These are phyloP conservation scores for Zoanthus sociatus DNA, from an alignment of 92 coral and sea anemone species.

Conservation along the genomic window DNA sequence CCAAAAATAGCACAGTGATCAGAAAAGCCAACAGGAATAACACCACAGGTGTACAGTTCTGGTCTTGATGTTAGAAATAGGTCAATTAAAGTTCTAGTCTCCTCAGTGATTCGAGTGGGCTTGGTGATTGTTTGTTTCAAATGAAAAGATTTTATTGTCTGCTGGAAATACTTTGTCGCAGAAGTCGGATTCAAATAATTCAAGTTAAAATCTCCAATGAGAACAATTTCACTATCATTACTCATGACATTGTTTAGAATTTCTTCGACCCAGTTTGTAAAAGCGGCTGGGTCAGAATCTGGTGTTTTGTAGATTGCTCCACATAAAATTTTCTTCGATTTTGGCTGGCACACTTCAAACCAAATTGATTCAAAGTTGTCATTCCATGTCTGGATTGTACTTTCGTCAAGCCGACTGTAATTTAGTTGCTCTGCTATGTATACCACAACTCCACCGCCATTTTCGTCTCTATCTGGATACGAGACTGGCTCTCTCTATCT, in stretches of 20 bases:
- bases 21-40: conserved; percentile 62
- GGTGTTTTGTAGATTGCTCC: conserved; percentile 73
- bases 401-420: conserved; percentile 23
- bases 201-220: conserved; percentile 52
- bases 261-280: conserved; percentile 39
- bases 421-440: conserved; percentile 48
- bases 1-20: conserved; percentile 65
- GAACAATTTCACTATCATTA: conserved; percentile 37
- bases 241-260: conserved; percentile 29
- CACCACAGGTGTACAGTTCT: conserved; percentile 54
- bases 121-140: conserved; percentile 28
- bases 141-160: not conserved
- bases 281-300: conserved; percentile 39
- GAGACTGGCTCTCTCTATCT: too few species aligned
- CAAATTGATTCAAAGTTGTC: conserved; percentile 55
- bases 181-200: conserved; percentile 18
- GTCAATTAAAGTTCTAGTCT: conserved; percentile 58
- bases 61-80: conserved; percentile 68
- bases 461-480: conserved; percentile 45
- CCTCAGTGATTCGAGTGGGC: conserved; percentile 24
- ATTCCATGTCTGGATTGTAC: not conserved
- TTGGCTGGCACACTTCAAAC: conserved; percentile 69
- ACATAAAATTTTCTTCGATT: conserved; percentile 60
- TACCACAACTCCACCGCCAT: conserved; percentile 58
- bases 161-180: conserved; percentile 31